A percentile compares a stretch with the other conserved stretches of the same genome.
These are phyloP conservation scores for Agrotis exclamationis DNA, from an alignment of 2,888 invertebrate species.

Conservation along the genomic window DNA sequence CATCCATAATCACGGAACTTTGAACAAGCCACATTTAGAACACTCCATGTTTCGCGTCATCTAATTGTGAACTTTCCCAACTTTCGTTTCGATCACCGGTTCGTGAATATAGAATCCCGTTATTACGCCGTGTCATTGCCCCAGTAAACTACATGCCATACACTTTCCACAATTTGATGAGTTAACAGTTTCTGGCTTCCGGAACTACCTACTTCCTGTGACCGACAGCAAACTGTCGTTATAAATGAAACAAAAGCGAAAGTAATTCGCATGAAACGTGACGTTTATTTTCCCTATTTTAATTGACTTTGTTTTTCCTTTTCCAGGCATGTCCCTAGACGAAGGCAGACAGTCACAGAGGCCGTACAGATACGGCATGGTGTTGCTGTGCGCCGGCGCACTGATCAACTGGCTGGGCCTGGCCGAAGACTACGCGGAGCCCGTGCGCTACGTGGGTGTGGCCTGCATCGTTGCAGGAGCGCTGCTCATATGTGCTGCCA, in stretches of 20 bases:
- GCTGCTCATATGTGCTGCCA: slow-evolving; percentile 93
- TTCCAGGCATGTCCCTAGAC: slow-evolving; percentile 93
- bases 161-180: slow-evolving; percentile 77
- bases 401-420: slow-evolving; percentile 94
- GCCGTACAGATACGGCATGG: slow-evolving; percentile 94
- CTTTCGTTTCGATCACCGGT: slow-evolving; percentile 85
- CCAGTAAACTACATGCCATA: slow-evolving; percentile 81
- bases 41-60: slow-evolving; percentile 74
- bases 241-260: slow-evolving; percentile 38
- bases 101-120: slow-evolving; percentile 82
- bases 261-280: slow-evolving; percentile 12
- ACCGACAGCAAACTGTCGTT: slow-evolving; percentile 27
- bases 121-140: slow-evolving; percentile 77
- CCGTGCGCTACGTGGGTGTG: slow-evolving; percentile 94
- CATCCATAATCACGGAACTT: slow-evolving; percentile 59
- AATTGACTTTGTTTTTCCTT: slow-evolving; percentile 13
- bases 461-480: slow-evolving; percentile 94
- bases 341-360: slow-evolving; percentile 93
- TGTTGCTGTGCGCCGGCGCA: slow-evolving; percentile 93
- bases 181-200: slow-evolving; percentile 65
- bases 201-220: slow-evolving; percentile 57
- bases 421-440: slow-evolving; percentile 94
- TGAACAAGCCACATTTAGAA: slow-evolving; percentile 56
- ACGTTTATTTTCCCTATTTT: background rate
- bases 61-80: slow-evolving; percentile 87